Evolutionary conservation across 2,797 vertebrate species (phyloP).

Genomic region (Vireo griseus): DNA sequence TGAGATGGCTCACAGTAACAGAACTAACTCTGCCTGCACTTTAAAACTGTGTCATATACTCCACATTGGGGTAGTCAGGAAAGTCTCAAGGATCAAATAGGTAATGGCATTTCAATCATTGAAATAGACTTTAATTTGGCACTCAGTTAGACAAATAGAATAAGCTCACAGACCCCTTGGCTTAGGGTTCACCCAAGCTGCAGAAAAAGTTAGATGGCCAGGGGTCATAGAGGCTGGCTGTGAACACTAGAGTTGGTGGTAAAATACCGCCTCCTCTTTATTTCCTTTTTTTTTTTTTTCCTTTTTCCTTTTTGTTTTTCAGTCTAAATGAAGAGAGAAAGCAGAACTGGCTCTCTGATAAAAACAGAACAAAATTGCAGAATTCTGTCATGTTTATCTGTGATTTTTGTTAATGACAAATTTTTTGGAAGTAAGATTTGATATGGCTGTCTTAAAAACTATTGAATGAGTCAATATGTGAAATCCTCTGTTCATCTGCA

Average conservation of each 20-base stretch:
- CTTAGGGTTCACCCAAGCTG: neutral
- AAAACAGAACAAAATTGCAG: neutral
- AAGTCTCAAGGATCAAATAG: neutral
- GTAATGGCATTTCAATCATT: neutral
- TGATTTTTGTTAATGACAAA: neutral
- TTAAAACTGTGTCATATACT: neutral
- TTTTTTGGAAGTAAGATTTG: neutral
- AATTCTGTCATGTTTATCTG: neutral
- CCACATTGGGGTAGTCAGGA: neutral
- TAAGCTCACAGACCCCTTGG: neutral
- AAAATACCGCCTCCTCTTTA: neutral
- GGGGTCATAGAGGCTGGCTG: neutral
- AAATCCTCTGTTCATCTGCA: neutral
- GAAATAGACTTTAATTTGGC: neutral
- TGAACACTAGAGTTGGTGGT: neutral
- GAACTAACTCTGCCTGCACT: neutral
- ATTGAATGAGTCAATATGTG: neutral
- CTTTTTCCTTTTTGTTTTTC: fast-evolving
- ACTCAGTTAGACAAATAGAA: neutral
- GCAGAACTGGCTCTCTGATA: neutral
- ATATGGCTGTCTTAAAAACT: neutral
- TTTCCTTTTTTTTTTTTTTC: neutral
- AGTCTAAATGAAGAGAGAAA: neutral
- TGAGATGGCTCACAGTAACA: neutral
- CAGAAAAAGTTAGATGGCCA: fast-evolving